Evolutionary conservation across 2,113 vertebrate genomes (phyloP), one percentile per base, ranked within the genome.

Genomic region (Zosterops hypoxanthus): DNA sequence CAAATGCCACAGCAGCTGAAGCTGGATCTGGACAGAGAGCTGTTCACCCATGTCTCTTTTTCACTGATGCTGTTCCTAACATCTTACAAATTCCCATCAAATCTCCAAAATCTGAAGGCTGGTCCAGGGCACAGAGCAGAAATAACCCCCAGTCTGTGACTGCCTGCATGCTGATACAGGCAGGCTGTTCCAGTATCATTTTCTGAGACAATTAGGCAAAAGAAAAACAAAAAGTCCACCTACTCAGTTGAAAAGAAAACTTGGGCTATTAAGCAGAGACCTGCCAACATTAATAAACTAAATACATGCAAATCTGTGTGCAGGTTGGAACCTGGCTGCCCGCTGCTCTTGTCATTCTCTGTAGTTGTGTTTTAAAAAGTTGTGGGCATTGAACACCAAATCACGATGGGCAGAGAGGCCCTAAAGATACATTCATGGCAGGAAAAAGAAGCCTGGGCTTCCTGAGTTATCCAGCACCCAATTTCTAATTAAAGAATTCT

Each of bases 211-310:
- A 75, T 68, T 36, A 91, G 46, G 69, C 56, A 82, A 39, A 92
- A 86, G 83, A 33, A 89, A 94, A 94, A 64, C 61, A 94, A 15
- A 6, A 77, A 83, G 91, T 91, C 80, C 91, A 95, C 88, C 95
- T 92, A 94, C 88, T 90, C 69, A 19, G 4, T 52, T 49, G 52
- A 47, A 76, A 91, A 88, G 70, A 36, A 59, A 82, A 70, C 53
- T 49, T 15, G n/a, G 25, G 18, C 69, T 82, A 31, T 18, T 60
- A 70, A 78, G 78, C 47, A 41, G 65, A 89, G 53, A 82, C n/a
- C 47, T 80, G 66, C 93, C 91, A 95, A 72, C n/a, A 7, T 65
- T 34, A 81, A 80, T 78, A 79, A 84, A 69, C 49, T 34, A 71
- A 72, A 79, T 26, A 49, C 13, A 92, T 61, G 89, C 81, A 92